These are phyloP conservation scores for Myathropa florea DNA, from an alignment of 2,888 invertebrate genomes.

Conservation along the genomic window DNA sequence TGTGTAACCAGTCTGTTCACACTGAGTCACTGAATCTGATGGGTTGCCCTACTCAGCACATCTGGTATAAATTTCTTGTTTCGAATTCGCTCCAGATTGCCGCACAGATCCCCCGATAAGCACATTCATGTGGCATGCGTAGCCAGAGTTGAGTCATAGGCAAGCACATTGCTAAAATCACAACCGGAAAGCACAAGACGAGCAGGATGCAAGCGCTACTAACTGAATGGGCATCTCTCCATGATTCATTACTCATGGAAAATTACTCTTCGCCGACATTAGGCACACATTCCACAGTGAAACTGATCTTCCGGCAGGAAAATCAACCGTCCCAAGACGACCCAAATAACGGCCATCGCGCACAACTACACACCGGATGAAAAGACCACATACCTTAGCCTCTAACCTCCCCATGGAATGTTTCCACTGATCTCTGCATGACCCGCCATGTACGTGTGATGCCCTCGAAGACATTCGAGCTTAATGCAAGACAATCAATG, in stretches of 20 bases:
- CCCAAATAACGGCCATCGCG: not conserved
- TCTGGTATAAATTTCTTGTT: too few species aligned
- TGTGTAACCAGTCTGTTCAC: too few species aligned
- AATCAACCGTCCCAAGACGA: not conserved
- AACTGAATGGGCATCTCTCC: not conserved
- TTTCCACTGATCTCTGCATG: not conserved
- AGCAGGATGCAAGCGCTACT: not conserved
- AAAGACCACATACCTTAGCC: not conserved
- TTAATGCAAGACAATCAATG: not conserved
- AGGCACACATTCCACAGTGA: not conserved
- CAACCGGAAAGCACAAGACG: not conserved
- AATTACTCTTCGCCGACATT: not conserved
- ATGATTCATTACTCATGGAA: not conserved
- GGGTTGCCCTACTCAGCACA: too few species aligned
- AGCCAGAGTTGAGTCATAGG: not conserved
- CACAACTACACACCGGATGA: not conserved
- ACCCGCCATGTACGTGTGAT: not conserved
- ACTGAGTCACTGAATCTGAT: too few species aligned
- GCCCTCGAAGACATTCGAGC: not conserved
- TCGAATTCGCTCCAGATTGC: too few species aligned
- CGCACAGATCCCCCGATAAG: not conserved
- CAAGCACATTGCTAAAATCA: not conserved
- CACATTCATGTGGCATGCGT: not conserved
- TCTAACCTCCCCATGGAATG: not conserved
- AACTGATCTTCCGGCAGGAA: not conserved